phyloP scores from a whole-genome alignment of 2,888 invertebrate genomes.

The Mythimna albipuncta region DNA sequence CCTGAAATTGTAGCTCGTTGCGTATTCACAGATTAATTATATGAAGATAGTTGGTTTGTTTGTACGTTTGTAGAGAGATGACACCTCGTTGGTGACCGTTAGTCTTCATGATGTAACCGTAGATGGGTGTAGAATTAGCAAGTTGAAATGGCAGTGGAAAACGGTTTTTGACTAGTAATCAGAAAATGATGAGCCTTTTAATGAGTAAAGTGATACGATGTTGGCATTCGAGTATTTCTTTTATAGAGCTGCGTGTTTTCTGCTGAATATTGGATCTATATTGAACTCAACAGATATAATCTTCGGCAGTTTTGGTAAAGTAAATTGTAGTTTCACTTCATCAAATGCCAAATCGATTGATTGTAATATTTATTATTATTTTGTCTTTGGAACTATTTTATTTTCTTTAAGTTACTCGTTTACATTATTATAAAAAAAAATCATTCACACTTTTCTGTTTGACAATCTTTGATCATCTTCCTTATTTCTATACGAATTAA shows the following conservation, averaged over 20 bases:
- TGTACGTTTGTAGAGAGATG: constrained; percentile 22
- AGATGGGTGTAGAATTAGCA: constrained; percentile 50
- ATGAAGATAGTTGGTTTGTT: constrained; percentile 32
- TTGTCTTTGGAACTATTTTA: too few relatives aligned
- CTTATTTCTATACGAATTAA: too few relatives aligned
- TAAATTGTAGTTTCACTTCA: too few relatives aligned
- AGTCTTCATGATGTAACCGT: constrained; percentile 20
- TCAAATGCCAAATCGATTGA: too few relatives aligned
- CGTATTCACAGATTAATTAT: constrained; percentile 60
- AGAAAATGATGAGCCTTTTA: constrained; percentile 17
- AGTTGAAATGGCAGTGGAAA: constrained; percentile 24
- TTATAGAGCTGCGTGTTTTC: background rate
- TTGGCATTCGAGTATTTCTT: background rate
- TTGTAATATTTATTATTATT: too few relatives aligned
- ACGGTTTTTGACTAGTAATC: constrained; percentile 23
- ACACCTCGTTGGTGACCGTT: constrained; percentile 24
- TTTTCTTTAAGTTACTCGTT: too few relatives aligned
- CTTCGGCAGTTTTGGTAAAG: too few relatives aligned
- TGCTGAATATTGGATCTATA: background rate
- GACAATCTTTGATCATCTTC: too few relatives aligned
- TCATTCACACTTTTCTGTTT: too few relatives aligned
- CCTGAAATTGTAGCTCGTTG: constrained; percentile 64
- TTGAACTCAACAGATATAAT: too few relatives aligned
- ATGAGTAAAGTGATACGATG: background rate
- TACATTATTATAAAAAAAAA: too few relatives aligned